These are phyloP conservation scores for Anadara kagoshimensis DNA, from an alignment of 1,140 invertebrate species.

Conservation along the genomic window DNA sequence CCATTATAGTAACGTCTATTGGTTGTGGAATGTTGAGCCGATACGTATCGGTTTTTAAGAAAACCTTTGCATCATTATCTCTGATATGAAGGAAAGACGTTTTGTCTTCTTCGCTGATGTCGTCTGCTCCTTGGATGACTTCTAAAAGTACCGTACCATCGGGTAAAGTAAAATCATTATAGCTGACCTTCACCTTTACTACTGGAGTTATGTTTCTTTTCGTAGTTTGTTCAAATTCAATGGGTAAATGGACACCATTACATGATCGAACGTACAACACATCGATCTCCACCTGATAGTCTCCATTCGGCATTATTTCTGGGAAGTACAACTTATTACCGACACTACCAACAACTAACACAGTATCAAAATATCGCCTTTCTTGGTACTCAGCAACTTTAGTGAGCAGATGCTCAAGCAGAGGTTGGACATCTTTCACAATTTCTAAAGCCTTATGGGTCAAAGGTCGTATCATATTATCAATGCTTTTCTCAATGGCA, in stretches of 20 bases:
- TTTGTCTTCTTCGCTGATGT: neutral
- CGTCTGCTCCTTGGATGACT: neutral
- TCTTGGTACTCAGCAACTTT: conserved; percentile 2
- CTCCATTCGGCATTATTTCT: conserved; percentile 2
- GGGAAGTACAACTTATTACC: conserved; percentile 18
- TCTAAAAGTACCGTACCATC: neutral
- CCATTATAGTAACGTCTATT: conserved; percentile 3
- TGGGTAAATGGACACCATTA: neutral
- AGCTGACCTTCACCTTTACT: neutral
- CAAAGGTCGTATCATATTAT: too few species aligned
- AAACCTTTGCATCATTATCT: neutral
- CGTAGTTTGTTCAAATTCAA: neutral
- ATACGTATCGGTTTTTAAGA: neutral
- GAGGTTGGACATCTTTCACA: neutral
- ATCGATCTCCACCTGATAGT: conserved; percentile 10
- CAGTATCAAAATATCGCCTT: neutral
- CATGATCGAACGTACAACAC: neutral
- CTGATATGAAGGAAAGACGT: neutral
- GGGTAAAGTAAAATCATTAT: neutral
- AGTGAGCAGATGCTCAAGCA: neutral
- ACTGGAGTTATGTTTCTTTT: neutral
- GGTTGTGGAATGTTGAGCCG: neutral
- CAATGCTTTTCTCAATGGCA: too few species aligned
- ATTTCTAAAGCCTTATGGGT: too few species aligned
- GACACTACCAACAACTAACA: conserved; percentile 11